Base-by-base conservation (phyloP, 1,140 invertebrate species). In the Hylyphantes graminicola region DNA sequence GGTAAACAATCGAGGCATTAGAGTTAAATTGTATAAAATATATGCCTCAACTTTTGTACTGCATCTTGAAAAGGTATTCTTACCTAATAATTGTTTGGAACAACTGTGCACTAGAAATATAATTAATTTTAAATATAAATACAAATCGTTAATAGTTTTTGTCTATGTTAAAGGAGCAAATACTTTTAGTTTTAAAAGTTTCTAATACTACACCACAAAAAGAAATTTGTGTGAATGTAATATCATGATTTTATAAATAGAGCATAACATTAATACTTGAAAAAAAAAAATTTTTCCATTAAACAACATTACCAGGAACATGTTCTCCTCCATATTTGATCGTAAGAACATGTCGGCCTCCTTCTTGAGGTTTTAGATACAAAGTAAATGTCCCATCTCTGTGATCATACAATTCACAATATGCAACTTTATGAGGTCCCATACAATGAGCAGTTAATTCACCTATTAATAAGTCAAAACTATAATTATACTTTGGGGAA, bases 341-440 rank as follows among this genome's bases (percentile, higher is more conserved):
- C 53, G 95, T 96, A 6, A 99, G 90, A 17, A 95, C 93, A 90
- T 99, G 98, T 72, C 94, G 92, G 15, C 98, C 98, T 21, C 96
- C 92, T 90, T 99, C 97, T 89, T 97, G 96, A 35, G 98, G 97
- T 90, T 96, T 96, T 6, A 99, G 94, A 89, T 96, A 97, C 54
- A 99, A 90, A 0, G 96, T 97, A 89, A 97, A 98, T 0, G 97
- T 99, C 50, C 97, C 98, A 91, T 99, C 98, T 21, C 95, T 94
- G 89, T 99, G 97, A 90, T 99, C 98, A 88, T 97, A 97, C 0
- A 99, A 92, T 90, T 99, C 97, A 90, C 98, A 99, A 88, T 97
- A 96, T 3, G 97, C 97, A 11, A 96, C 91, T 89, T 93, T 92
- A 77, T 88, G 93, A 89, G 95, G 95, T 15, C 98, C 98, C 51